phyloP scores from a whole-genome alignment of 2,888 invertebrate species.

The Caenorhabditis auriculariae region DNA sequence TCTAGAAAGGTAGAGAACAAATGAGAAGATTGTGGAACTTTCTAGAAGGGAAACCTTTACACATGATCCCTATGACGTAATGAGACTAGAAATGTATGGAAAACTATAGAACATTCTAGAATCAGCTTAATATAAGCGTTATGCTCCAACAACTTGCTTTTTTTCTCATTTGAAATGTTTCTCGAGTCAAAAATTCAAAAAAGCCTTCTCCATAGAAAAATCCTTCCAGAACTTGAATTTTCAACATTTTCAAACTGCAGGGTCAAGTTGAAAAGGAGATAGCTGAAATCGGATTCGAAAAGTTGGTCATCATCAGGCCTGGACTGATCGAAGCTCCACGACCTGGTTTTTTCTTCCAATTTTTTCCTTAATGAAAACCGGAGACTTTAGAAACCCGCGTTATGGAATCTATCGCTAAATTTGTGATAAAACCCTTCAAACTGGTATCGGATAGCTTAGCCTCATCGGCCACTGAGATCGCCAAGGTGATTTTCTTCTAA shows the following conservation, averaged over 20 bases:
- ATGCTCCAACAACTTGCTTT: too few species aligned
- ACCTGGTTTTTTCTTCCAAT: not conserved
- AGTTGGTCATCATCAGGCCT: slow-evolving; percentile 36
- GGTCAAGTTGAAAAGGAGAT: slow-evolving; percentile 43
- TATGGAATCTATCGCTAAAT: slow-evolving; percentile 11
- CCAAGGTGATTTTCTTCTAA: slow-evolving; percentile 10
- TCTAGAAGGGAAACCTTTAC: too few species aligned
- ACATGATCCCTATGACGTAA: too few species aligned
- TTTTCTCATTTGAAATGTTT: too few species aligned
- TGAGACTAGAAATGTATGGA: too few species aligned
- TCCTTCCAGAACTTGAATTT: too few species aligned
- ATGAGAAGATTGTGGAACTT: too few species aligned
- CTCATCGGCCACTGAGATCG: slow-evolving; percentile 30
- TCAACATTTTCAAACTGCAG: not conserved
- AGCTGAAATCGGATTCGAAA: slow-evolving; percentile 35
- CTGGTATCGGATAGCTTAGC: slow-evolving; percentile 21
- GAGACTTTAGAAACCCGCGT: slow-evolving; percentile 19
- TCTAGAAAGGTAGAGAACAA: too few species aligned
- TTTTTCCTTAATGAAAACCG: not conserved
- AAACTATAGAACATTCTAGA: too few species aligned
- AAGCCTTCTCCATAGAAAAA: too few species aligned
- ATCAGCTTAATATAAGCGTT: too few species aligned
- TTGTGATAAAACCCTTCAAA: slow-evolving; percentile 31
- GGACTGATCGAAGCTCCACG: slow-evolving; percentile 36
- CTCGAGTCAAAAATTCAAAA: too few species aligned